A percentile compares a stretch with the other conserved stretches of the same genome.
Evolutionary conservation across 2,113 vertebrate species (phyloP).

Genomic region (Paracanthobrama guichenoti): DNA sequence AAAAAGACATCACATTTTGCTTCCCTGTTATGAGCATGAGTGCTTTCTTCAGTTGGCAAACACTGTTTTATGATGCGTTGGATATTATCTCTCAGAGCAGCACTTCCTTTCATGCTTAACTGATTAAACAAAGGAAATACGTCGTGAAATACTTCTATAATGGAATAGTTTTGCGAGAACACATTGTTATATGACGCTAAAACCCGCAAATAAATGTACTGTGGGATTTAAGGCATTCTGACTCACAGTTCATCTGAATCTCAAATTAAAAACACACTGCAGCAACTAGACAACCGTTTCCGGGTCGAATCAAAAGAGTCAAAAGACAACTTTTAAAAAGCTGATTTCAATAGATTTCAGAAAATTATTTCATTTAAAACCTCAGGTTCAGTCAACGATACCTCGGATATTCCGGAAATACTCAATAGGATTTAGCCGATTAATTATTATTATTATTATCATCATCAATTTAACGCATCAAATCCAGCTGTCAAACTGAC

Average conservation of each 20-base stretch:
- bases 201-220: not conserved
- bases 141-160: not conserved
- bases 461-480: not conserved
- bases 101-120: slow-evolving; percentile 30
- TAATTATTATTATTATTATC: not conserved
- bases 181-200: not conserved
- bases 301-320: not conserved
- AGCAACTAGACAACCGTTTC: not conserved
- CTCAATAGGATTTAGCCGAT: not conserved
- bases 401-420: not conserved
- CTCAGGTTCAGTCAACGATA: not conserved
- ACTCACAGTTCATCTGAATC: not conserved
- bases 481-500: slow-evolving; percentile 24
- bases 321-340: not conserved
- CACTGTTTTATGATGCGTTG: not conserved
- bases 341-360: no score
- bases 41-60: not conserved
- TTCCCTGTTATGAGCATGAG: not conserved
- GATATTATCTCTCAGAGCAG: slow-evolving; percentile 35
- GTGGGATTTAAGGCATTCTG: not conserved
- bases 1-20: not conserved
- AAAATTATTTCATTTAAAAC: no score
- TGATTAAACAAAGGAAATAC: slow-evolving; percentile 20
- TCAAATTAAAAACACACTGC: not conserved
- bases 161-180: not conserved